A percentile compares a stretch with the other conserved stretches of the same genome.
These are phyloP conservation scores for Microchrysa polita DNA, from an alignment of 2,888 invertebrate genomes.

Conservation along the genomic window DNA sequence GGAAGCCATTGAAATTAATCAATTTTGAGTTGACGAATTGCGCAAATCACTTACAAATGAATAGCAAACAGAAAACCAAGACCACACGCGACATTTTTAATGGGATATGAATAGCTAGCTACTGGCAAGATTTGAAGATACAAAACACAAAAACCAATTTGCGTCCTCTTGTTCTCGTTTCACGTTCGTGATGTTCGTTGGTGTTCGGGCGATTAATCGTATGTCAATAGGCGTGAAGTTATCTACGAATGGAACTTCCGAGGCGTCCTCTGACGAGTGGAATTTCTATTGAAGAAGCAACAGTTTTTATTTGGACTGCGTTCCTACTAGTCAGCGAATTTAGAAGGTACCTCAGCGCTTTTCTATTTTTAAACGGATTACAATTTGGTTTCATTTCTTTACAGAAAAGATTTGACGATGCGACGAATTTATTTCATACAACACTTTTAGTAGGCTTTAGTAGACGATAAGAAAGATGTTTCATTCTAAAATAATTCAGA, in stretches of 20 bases:
- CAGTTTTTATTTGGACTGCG: too few species aligned
- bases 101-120: neutral
- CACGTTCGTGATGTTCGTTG: slow-evolving; percentile 1
- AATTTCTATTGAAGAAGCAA: too few species aligned
- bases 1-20: neutral
- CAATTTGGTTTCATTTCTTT: too few species aligned
- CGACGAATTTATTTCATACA: too few species aligned
- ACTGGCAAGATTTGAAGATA: slow-evolving; percentile 28
- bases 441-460: too few species aligned
- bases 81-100: slow-evolving; percentile 18
- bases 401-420: too few species aligned
- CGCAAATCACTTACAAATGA: slow-evolving; percentile 29
- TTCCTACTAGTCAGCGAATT: too few species aligned
- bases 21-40: neutral
- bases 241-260: neutral
- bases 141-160: neutral
- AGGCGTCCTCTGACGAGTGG: too few species aligned
- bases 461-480: too few species aligned
- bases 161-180: neutral
- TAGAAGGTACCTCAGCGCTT: too few species aligned
- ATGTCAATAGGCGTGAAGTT: slow-evolving; percentile 36
- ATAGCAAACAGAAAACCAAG: slow-evolving; percentile 29
- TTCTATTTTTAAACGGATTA: too few species aligned
- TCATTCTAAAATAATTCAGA: too few species aligned
- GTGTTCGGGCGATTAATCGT: slow-evolving; percentile 1